Conservation (phyloP, 2,797 vertebrate genomes). For the Gallinago nigripennis region DNA sequence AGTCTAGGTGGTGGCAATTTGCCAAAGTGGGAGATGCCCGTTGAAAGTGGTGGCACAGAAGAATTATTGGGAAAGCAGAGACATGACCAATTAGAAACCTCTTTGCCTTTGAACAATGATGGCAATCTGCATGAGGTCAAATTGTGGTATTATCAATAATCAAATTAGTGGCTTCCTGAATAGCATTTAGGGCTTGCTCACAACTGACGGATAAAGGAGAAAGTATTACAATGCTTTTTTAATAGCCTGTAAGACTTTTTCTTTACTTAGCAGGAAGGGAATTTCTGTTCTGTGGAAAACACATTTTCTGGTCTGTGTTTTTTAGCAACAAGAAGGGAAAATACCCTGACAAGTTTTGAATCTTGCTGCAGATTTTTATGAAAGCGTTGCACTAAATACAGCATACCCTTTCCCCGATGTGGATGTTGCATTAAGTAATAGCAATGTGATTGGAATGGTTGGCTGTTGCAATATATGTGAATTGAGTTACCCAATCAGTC, state of each 20-base stretch:
- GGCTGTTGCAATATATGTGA: not conserved
- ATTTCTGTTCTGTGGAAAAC: not conserved
- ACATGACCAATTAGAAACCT: not conserved
- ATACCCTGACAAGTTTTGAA: not conserved
- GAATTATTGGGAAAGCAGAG: not conserved
- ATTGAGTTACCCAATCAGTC: not conserved
- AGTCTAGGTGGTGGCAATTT: not conserved
- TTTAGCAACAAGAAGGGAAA: not conserved
- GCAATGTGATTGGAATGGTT: not conserved
- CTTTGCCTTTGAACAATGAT: not conserved
- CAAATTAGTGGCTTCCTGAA: not conserved
- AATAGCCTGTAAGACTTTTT: not conserved
- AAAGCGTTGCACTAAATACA: not conserved
- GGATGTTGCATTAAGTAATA: not conserved
- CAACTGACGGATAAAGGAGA: not conserved
- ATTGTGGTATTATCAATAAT: not conserved
- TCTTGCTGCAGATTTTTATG: not conserved
- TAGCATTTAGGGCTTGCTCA: not conserved
- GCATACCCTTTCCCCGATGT: not conserved
- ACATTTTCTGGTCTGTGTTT: not conserved
- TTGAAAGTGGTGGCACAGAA: not conserved
- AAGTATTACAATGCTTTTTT: not conserved
- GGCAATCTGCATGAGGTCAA: not conserved
- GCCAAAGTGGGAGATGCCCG: not conserved
- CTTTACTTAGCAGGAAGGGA: not conserved